phyloP scores from a whole-genome alignment of 2,113 vertebrate species.

The Rhipidura dahli region DNA sequence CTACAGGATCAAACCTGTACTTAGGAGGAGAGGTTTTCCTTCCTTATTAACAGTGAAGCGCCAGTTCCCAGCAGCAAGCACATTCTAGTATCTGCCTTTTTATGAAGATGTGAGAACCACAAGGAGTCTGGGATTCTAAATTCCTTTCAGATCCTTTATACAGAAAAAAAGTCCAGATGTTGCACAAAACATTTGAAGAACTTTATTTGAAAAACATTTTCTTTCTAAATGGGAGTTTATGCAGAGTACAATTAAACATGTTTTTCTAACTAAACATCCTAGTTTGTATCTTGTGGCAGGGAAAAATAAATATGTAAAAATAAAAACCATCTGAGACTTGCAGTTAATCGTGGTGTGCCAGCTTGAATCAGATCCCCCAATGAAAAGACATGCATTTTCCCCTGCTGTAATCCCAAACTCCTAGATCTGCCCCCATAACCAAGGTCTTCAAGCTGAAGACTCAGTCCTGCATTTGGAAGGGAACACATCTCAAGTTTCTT shows the following conservation, averaged over 20 bases:
- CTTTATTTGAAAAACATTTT: slow-evolving; percentile 68
- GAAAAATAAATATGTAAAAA: slow-evolving; percentile 65
- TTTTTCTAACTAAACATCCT: slow-evolving; percentile 65
- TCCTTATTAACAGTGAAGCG: background rate
- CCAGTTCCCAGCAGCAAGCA: slow-evolving; percentile 45
- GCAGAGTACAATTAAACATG: slow-evolving; percentile 59
- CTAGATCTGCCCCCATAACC: background rate
- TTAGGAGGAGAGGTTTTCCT: background rate
- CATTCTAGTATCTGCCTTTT: slow-evolving; percentile 21
- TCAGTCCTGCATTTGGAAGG: background rate
- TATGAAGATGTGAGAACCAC: slow-evolving; percentile 46
- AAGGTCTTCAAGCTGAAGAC: background rate
- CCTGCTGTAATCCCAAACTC: background rate
- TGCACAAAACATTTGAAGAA: slow-evolving; percentile 45
- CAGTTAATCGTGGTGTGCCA: background rate
- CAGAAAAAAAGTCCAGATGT: slow-evolving; percentile 54
- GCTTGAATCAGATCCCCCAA: background rate
- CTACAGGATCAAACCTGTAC: background rate
- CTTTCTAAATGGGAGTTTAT: slow-evolving; percentile 61
- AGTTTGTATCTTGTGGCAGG: slow-evolving; percentile 58
- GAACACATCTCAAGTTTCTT: background rate
- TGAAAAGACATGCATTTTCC: background rate
- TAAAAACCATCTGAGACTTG: slow-evolving; percentile 48
- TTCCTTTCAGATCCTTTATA: slow-evolving; percentile 45
- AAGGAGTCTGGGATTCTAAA: slow-evolving; percentile 54